Evolutionary conservation across 2,888 invertebrate genomes (phyloP).

Genomic region (Stenodema calcarata): DNA sequence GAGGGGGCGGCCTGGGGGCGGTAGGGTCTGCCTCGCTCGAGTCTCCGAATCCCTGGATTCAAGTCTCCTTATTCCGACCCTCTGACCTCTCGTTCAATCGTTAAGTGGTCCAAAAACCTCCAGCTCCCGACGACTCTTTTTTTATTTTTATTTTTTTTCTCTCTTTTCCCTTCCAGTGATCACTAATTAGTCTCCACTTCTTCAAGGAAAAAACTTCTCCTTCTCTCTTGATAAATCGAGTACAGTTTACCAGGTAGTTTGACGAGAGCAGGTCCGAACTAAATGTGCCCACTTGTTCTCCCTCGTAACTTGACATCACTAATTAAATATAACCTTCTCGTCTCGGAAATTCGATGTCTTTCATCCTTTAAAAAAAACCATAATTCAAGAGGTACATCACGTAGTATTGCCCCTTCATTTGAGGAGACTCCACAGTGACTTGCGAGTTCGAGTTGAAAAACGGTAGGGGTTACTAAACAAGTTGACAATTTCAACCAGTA

Average conservation of each 20-base stretch:
- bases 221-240: background rate
- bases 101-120: background rate
- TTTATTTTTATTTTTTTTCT: too few species aligned
- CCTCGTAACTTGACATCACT: constrained; percentile 11
- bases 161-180: background rate
- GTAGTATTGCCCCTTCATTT: too few species aligned
- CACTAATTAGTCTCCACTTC: constrained; percentile 13
- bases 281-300: background rate
- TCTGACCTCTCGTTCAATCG: background rate
- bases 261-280: background rate
- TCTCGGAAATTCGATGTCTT: background rate
- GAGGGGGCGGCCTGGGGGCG: background rate
- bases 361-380: background rate
- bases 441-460: too few species aligned
- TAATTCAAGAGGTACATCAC: background rate
- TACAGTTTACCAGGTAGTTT: constrained; percentile 20
- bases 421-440: too few species aligned
- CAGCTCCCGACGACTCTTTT: background rate
- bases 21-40: background rate
- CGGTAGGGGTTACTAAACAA: too few species aligned
- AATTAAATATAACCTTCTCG: background rate
- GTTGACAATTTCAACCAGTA: too few species aligned
- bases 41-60: background rate
- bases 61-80: constrained; percentile 1
- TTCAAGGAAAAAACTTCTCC: constrained; percentile 9